phyloP scores from a whole-genome alignment of 1,140 invertebrate genomes.

The Drosophila kohkoa region DNA sequence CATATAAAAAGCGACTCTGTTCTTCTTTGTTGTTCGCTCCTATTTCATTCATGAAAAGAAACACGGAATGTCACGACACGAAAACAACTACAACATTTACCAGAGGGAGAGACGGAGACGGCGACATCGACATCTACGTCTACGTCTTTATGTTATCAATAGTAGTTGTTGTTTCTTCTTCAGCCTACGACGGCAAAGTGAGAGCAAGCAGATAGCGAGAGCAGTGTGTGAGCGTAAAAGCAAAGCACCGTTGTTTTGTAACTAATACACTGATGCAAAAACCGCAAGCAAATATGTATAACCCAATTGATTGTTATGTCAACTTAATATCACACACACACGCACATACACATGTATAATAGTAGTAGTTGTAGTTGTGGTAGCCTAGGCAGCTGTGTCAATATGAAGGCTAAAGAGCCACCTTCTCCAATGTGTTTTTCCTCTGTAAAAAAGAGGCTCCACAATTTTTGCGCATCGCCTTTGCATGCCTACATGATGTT shows the following conservation, averaged over 20 bases:
- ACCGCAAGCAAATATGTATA: constrained; percentile 44
- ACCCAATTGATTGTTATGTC: constrained; percentile 66
- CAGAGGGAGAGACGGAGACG: background rate
- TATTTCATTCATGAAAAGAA: constrained; percentile 65
- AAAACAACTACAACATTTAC: constrained; percentile 20
- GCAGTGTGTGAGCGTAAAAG: constrained; percentile 45
- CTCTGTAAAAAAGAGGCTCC: constrained; percentile 26
- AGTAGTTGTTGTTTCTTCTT: constrained; percentile 38
- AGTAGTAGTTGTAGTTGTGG: constrained; percentile 9
- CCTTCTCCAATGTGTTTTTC: constrained; percentile 25
- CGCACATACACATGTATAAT: constrained; percentile 5
- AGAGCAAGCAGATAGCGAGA: constrained; percentile 27
- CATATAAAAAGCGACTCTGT: constrained; percentile 50
- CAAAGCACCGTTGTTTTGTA: constrained; percentile 64
- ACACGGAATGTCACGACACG: constrained; percentile 27
- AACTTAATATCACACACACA: constrained; percentile 34
- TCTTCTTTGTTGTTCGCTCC: constrained; percentile 44
- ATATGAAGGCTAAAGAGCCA: constrained; percentile 40
- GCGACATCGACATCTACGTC: constrained; percentile 5
- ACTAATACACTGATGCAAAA: constrained; percentile 35
- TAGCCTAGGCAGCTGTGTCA: constrained; percentile 64
- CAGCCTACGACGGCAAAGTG: constrained; percentile 43
- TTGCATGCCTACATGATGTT: constrained; percentile 54
- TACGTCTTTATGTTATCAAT: constrained; percentile 63
- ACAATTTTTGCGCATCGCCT: constrained; percentile 53